Base-by-base conservation (phyloP, 2,888 invertebrate species). In the Acanthopleura granulata region DNA sequence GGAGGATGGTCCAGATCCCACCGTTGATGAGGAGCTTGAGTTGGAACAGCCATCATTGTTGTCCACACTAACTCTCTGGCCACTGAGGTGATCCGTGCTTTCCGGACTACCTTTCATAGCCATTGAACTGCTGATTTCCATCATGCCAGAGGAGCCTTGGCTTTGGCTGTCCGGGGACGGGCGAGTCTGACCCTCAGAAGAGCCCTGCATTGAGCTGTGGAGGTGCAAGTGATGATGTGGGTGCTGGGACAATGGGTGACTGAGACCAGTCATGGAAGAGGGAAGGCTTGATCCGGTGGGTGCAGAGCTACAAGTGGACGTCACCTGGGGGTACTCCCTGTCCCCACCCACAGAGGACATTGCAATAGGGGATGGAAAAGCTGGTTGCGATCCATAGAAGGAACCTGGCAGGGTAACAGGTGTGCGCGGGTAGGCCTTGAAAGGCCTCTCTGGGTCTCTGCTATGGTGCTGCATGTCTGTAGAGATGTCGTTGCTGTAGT, bases 351-450 rank as follows among this genome's bases (percentile, higher is more conserved):
- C 22, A 18, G 18, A 22, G 18, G 57, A 57, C 29, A 27, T 16
- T 15, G 22, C 15, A 1, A 66, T 22, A 27, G 27, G 15, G 6
- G 66, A 27, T 27, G 66, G 66, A 27, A 27, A 66, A 6, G 66
- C 16, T 27, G 66, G 66, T 12, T 57, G 57, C 6, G 66, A 66
- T 1, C 66, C 66, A 66, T 66, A 66, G 66, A 27, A 66, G 29
- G 25, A 50, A 3, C 27, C 27, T 3, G 50, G 27, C 72, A 1
- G 76, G 6, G 66, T 27, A 27, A 66, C 66, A 16, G 66, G 74
- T 16, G 75, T 66, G n/a, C 79, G 66, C 15, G 77, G 74, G 70
- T 79, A 79, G 29, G 78, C 74, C 72, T 80, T 81, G 77, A 81
- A 81, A 29, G 81, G 79, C 22, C 81, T 49, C 25, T 81, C 81